Evolutionary conservation across 2,888 invertebrate species (phyloP).

Genomic region (Melanchra persicariae): DNA sequence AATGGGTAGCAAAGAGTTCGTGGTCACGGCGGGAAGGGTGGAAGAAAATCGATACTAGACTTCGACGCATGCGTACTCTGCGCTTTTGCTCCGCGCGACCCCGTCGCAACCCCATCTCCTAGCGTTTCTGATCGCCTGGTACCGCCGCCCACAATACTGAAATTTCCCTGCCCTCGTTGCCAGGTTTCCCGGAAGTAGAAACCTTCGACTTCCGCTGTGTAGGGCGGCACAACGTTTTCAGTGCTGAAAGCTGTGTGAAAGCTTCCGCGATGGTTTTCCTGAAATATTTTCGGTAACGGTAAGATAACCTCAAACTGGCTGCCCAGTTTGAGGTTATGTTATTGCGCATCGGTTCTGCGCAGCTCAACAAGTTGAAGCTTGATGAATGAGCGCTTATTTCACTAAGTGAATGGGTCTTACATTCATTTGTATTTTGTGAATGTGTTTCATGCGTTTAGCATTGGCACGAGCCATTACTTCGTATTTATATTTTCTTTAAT

Average conservation of each 20-base stretch:
- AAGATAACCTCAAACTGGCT: no score
- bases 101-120: conserved; percentile 63
- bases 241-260: conserved; percentile 42
- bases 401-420: conserved; percentile 6
- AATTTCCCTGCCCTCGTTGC: conserved; percentile 88
- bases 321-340: conserved; percentile 51
- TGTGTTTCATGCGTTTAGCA: background rate
- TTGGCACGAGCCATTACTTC: background rate
- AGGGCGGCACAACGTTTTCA: conserved; percentile 79
- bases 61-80: conserved; percentile 78
- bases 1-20: background rate
- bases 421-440: conserved; percentile 12
- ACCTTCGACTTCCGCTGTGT: conserved; percentile 81
- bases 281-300: conserved; percentile 27
- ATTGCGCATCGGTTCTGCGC: conserved; percentile 81
- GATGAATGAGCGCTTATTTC: conserved; percentile 19
- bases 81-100: background rate
- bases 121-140: conserved; percentile 78
- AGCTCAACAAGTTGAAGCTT: conserved; percentile 63
- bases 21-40: conserved; percentile 24
- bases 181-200: conserved; percentile 82
- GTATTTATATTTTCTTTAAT: background rate
- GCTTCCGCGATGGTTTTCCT: conserved; percentile 26
- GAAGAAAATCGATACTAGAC: conserved; percentile 51
- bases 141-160: conserved; percentile 88